Evolutionary conservation across 2,797 vertebrate species (phyloP), one percentile per base, ranked within the genome.

Genomic region (Pseudochirops corinnae): DNA sequence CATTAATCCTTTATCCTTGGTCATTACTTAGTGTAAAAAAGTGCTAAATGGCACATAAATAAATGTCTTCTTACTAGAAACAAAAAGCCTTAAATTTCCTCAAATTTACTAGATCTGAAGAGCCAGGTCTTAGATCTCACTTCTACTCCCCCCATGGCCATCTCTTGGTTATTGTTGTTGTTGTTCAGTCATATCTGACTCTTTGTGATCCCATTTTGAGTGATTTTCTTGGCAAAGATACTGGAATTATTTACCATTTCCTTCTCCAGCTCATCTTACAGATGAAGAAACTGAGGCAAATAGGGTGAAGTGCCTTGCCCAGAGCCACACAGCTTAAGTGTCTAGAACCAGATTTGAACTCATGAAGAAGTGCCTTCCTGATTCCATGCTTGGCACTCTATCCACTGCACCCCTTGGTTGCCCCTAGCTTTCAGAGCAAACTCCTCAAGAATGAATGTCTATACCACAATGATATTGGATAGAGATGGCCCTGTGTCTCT

Each of bases 401-500:
- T 67, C 33, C 62, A n/a, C 31, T 33, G 12, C 0, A 13, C 31
- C 14, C 6, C 33, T 31, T 62, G 33, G 10, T 11, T 67, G 62
- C 12, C 14, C 33, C 14, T n/a, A 16, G 13, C 67, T 74, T 74
- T 74, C 39, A 14, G 67, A 39, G 67, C 14, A 74, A 74, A 39
- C 67, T 74, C n/a, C 67, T 39, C 6, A 74, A 87, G 39, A 50
- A 10, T 26, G 6, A 87, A 39, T 46, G 21, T 82, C 39, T 26
- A 0, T 9, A 11, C 74, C 46, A 11, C n/a, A 26, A 26, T 50
- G 21, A 87, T 87, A 87, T 87, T 87, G 74, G 39, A 87, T 50
- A 87, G 18, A 50, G 1, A 11, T 50, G 1, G 0, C 21, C 14
- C 24, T 24, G 4, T 12, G 1, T 50, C 0, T 0, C 39, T 26